These are phyloP conservation scores for Campoplex nolae DNA, from an alignment of 2,888 invertebrate genomes.

Conservation along the genomic window DNA sequence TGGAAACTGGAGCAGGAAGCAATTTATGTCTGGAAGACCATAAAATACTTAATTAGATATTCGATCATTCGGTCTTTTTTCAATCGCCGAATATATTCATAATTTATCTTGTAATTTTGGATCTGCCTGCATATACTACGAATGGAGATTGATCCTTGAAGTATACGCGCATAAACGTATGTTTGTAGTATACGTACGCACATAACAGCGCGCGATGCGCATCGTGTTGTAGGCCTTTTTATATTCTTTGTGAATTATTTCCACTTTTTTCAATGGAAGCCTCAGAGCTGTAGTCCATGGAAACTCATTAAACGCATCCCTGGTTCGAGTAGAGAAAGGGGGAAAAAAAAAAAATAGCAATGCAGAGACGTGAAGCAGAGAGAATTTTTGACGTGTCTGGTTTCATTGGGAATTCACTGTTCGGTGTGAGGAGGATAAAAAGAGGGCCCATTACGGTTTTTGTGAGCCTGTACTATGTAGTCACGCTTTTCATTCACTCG, in stretches of 20 bases:
- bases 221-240: not conserved
- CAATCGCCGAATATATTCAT: not conserved
- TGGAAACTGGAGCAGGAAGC: not conserved
- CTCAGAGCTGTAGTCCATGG: slow-evolving; percentile 43
- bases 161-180: not conserved
- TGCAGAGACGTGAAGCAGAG: slow-evolving; percentile 46
- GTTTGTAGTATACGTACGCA: not conserved
- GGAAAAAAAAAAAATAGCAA: slow-evolving; percentile 21
- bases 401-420: slow-evolving; percentile 44
- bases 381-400: slow-evolving; percentile 54
- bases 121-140: not conserved
- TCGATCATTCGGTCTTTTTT: not conserved
- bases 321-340: slow-evolving; percentile 24
- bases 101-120: not conserved
- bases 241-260: slow-evolving; percentile 39
- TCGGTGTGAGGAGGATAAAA: slow-evolving; percentile 29
- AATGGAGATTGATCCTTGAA: not conserved
- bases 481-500: slow-evolving; percentile 56
- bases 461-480: slow-evolving; percentile 36
- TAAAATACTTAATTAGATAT: not conserved
- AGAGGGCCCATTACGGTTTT: slow-evolving; percentile 47
- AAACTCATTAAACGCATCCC: slow-evolving; percentile 63
- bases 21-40: not conserved
- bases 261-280: slow-evolving; percentile 39
- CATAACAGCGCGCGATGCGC: slow-evolving; percentile 4